Conservation (phyloP, 2,888 invertebrate genomes). For the Shargacucullia verbasci region DNA sequence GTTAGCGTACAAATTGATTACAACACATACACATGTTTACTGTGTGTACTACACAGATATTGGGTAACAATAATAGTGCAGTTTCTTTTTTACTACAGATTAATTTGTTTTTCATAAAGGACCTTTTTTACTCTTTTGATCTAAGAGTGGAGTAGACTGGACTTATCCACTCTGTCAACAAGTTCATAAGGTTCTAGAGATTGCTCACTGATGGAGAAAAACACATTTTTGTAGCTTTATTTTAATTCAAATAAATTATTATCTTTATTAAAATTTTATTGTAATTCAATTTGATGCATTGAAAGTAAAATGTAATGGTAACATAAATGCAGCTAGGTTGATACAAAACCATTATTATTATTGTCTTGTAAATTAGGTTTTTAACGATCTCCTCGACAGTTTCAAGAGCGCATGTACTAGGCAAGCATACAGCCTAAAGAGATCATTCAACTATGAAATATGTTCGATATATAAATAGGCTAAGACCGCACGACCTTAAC, state of each 20-base stretch:
- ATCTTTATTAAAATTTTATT: too few species aligned
- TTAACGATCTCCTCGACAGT: constrained; percentile 20
- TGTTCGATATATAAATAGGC: constrained; percentile 76
- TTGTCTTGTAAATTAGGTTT: constrained; percentile 37
- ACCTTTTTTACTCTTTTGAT: neutral
- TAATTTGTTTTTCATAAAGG: neutral
- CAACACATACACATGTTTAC: constrained; percentile 23
- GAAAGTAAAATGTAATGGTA: neutral
- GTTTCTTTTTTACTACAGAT: neutral
- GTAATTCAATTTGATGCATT: too few species aligned
- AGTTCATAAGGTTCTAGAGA: too few species aligned
- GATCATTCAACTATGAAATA: constrained; percentile 64
- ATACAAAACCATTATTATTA: neutral
- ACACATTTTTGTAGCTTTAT: too few species aligned
- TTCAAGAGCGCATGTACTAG: constrained; percentile 34
- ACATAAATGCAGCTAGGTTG: neutral
- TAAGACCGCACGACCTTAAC: constrained; percentile 75
- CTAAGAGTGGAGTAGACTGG: neutral
- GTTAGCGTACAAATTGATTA: constrained; percentile 34
- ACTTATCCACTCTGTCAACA: constrained; percentile 14
- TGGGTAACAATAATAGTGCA: neutral
- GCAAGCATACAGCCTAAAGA: constrained; percentile 50
- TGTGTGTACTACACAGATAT: constrained; percentile 11
- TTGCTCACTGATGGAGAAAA: too few species aligned
- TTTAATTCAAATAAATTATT: too few species aligned